Conservation (phyloP, 2,888 invertebrate species). For the Sarcophaga variegata region DNA sequence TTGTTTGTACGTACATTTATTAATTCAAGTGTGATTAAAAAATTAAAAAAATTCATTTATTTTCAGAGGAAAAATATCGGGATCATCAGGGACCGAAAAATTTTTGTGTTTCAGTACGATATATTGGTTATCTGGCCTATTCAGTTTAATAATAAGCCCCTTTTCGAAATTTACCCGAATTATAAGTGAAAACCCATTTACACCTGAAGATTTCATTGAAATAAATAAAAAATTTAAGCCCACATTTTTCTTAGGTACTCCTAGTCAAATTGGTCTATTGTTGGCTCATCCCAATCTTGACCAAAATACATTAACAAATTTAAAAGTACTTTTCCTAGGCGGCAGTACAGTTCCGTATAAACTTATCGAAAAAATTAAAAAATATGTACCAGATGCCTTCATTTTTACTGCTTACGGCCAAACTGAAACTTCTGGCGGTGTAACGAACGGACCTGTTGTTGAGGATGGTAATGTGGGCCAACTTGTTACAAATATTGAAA, state of each 20-base stretch:
- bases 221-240: constrained; percentile 74
- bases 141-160: constrained; percentile 65
- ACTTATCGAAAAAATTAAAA: constrained; percentile 70
- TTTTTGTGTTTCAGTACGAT: constrained; percentile 71
- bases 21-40: too few relatives aligned
- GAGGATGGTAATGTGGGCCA: constrained; percentile 71
- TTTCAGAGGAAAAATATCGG: neutral
- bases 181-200: constrained; percentile 72
- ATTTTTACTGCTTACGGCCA: constrained; percentile 74
- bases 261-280: constrained; percentile 67
- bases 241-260: constrained; percentile 71
- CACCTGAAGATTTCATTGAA: constrained; percentile 71
- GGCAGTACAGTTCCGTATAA: constrained; percentile 73
- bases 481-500: constrained; percentile 68
- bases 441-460: constrained; percentile 70
- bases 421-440: constrained; percentile 73
- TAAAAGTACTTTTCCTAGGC: constrained; percentile 72
- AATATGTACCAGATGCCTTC: constrained; percentile 59
- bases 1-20: constrained; percentile 5
- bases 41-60: neutral
- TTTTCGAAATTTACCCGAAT: constrained; percentile 73
- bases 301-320: constrained; percentile 68
- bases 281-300: constrained; percentile 68
- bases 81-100: neutral
- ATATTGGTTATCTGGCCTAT: constrained; percentile 75